Evolutionary conservation across 2,797 vertebrate species (phyloP).

Genomic region (Masticophis lateralis): DNA sequence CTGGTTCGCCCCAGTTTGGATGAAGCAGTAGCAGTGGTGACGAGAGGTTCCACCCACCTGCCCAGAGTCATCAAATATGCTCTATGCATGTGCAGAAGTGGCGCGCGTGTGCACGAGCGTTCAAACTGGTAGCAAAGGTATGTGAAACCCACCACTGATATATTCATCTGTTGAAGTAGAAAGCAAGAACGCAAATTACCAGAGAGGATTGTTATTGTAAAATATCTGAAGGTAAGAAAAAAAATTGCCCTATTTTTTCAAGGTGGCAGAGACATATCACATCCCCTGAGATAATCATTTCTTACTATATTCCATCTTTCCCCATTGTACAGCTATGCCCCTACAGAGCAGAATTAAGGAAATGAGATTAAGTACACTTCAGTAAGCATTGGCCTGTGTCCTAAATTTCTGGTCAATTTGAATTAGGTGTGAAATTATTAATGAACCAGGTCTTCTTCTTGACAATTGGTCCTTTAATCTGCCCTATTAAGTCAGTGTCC

Average conservation of each 20-base stretch:
- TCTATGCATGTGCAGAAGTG: no score
- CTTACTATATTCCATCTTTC: not conserved
- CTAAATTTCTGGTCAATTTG: not conserved
- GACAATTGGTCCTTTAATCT: not conserved
- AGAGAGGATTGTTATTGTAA: not conserved
- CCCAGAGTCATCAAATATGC: no score
- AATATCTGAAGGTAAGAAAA: not conserved
- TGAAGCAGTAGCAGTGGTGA: no score
- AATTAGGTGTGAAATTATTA: not conserved
- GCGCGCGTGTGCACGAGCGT: no score
- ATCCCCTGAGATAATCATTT: not conserved
- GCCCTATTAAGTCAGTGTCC: not conserved
- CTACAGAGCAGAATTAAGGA: not conserved
- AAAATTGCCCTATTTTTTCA: not conserved
- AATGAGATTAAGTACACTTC: not conserved
- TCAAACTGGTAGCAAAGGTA: no score
- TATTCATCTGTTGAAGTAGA: not conserved
- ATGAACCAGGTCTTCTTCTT: not conserved
- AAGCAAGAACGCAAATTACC: not conserved
- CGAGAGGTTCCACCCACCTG: no score
- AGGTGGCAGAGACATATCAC: not conserved
- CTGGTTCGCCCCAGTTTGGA: no score
- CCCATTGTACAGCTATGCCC: not conserved
- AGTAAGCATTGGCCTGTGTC: not conserved
- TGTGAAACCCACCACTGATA: no score